phyloP scores from a whole-genome alignment of 1,140 invertebrate species.

The Physella acuta region DNA sequence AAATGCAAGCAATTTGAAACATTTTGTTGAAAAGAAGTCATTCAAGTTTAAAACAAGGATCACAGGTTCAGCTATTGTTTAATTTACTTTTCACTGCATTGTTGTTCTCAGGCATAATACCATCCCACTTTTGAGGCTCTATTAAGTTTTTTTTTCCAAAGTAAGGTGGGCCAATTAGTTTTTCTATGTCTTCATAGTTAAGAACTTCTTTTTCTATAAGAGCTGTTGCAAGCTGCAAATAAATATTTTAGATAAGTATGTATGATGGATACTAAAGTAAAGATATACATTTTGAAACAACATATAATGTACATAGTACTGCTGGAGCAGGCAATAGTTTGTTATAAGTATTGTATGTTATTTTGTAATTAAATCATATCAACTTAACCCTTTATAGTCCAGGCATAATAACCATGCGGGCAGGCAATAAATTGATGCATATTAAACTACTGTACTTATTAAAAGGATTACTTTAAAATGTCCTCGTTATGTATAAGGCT shows the following conservation, averaged over 20 bases:
- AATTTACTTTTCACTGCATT: background rate
- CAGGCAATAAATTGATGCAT: too few species aligned
- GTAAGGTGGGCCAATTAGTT: conserved; percentile 85
- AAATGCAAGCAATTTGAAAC: too few species aligned
- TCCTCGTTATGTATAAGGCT: too few species aligned
- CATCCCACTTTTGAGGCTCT: conserved; percentile 35
- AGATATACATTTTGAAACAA: background rate
- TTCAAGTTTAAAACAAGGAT: too few species aligned
- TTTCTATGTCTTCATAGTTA: conserved; percentile 86
- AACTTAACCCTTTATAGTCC: too few species aligned
- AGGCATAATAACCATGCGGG: too few species aligned
- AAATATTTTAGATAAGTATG: background rate
- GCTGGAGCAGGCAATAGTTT: background rate
- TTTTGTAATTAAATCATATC: too few species aligned
- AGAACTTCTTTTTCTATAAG: conserved; percentile 88
- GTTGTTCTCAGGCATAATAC: conserved; percentile 29
- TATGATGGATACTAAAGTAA: background rate
- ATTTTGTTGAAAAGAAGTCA: too few species aligned
- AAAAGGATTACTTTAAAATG: too few species aligned
- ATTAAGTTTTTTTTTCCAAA: conserved; percentile 72
- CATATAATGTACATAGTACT: too few species aligned
- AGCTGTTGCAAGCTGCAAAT: conserved; percentile 77
- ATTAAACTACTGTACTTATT: too few species aligned
- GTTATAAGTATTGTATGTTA: background rate
- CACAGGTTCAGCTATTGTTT: too few species aligned